Base-by-base conservation (phyloP, 2,888 invertebrate genomes). In the Drosophila anomelani region DNA sequence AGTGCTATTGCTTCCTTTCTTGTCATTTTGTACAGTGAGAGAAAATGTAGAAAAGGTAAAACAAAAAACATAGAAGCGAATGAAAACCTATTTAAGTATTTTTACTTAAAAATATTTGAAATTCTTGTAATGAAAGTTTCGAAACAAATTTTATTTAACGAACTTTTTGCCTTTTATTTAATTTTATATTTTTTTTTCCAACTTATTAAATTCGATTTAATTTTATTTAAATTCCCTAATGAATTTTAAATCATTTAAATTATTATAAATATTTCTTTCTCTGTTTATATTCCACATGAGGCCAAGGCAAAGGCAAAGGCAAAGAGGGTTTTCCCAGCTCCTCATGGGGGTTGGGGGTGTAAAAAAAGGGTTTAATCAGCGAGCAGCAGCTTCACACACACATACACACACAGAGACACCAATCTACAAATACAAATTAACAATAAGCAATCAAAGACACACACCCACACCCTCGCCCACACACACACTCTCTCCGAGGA, bases 351-450 rank as follows among this genome's bases (percentile, higher is more conserved):
- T 53, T 57, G 67, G 64, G 64, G 64, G 56, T 57, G 56, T 74
- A 78, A 88, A 88, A 82, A 88, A 88, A 88, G 85, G 85, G 85
- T 88, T 85, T 85, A 88, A 85, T 85, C 88, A 85, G 88, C 80
- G 85, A 74, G 29, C 68, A 63, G 71, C 73, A 73, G 53, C 53
- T 26, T 60, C 56, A 32, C 58, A 46, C 61, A 61, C 51, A 67
- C 62, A 20, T 20, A 53, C 20, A 63, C 34, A 72, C 60, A 56
- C 23, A 60, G 51, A 29, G 59, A 60, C 75, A 75, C 73, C 87
- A 77, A 84, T 80, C 85, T 76, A 83, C 79, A 88, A 85, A 85
- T 88, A 88, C 88, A 85, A 85, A 85, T 85, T 85, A 85, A 85
- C 85, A 85, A 85, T 85, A 88, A 85, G 85, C 85, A 85, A 88